Base-by-base conservation (phyloP, 2,888 invertebrate genomes). In the Sarcophaga subvicina region DNA sequence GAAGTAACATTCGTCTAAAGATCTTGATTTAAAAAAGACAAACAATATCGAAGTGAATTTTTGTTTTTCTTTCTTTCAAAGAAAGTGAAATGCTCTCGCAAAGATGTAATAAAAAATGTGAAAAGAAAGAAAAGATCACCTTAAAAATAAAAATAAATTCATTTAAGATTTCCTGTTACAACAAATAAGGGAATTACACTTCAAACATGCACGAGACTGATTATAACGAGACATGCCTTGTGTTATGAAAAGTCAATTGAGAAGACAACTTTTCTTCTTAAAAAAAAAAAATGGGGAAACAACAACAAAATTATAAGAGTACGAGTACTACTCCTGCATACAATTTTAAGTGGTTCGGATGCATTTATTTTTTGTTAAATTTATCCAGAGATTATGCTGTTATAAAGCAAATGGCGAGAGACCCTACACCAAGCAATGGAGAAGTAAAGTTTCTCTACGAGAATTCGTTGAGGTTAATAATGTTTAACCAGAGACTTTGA, bases 131-230 rank as follows among this genome's bases (percentile, higher is more conserved):
- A 54, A 73, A 78, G 54, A 69, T 77, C 77, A 70, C 63, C 63
- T 81, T 69, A 73, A 78, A 37, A 37, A 37, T 37, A 37, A 37
- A 37, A 78, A 78, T 78, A 70, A 63, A 80, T 72, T 81, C 77
- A 78, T 69, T 85, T 81, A 81, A 81, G 81, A 81, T 85, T 85
- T 85, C 81, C 77, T 85, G 77, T 81, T 69, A 64, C 60, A 22
- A 47, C 67, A 75, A 66, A 81, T 81, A 81, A 77, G 67, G 63
- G 62, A 63, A 78, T 73, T 66, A 60, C 54, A 54, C 71, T 47
- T 25, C 54, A 54, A 47, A 75, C 27, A 69, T 69, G 22, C 63
- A n/a, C 45, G 37, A 45, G 49, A 75, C 64, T 72, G 25, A 22
- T 66, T 76, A 66, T 17, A 59, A 69, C 25, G 49, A 54, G 77